Evolutionary conservation across 2,888 invertebrate species (phyloP), one percentile per base, ranked within the genome.

Genomic region (Acleris laterana): DNA sequence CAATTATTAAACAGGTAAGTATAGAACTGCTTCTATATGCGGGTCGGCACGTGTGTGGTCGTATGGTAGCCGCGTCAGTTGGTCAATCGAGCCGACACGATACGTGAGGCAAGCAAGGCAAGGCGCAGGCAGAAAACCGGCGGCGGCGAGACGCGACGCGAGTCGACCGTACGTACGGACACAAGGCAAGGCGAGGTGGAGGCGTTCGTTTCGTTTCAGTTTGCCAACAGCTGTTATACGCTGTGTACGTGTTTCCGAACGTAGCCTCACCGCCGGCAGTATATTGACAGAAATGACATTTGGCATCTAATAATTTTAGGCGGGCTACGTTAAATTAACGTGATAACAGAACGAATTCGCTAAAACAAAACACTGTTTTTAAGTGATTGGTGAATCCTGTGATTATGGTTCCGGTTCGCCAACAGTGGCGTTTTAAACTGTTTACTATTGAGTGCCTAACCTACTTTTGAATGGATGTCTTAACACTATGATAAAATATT

Each of bases 241-340:
- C 78, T 70, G 72, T 78, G 79, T 79, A 78, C 80, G 83, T 82
- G 84, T 85, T 87, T 85, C 77, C 71, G 84, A 88, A 88, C 87
- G 84, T 66, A 78, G 70, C 62, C 13, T 57, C 66, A 63, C 66
- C 70, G 64, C 71, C 71, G 71, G 74, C 73, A 70, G 72, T 74
- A 85, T 84, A 81, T 76, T 73, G 75, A 73, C 74, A 74, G 71
- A 82, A 83, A 83, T 82, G 88, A 85, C 89, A 88, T 66, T 74
- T 76, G 73, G 70, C 69, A 20, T 32, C 32, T 32, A 32, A 46
- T 53, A 53, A 68, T 73, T 71, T 74, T 77, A 74, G 76, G 75
- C 76, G 77, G 78, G 69, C 72, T 66, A 38, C 13, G 13, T 13
- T 11, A 38, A 38, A 3, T 28, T 28, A 9, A 28, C 28, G 7